Conservation (phyloP, 2,888 invertebrate species). For the Drosophila koepferae region DNA sequence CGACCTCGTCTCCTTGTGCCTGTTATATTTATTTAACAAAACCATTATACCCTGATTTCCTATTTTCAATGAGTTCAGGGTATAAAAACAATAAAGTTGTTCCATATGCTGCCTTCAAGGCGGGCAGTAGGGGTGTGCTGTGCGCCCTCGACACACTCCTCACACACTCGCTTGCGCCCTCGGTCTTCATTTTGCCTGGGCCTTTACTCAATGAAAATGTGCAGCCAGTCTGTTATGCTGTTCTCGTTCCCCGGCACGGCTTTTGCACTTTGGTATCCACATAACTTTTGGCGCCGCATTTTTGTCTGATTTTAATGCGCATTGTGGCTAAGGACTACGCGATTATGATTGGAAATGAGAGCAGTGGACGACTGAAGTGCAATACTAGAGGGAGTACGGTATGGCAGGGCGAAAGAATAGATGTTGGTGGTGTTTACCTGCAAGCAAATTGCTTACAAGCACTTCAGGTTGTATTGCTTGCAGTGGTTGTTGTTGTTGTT, state of each 20-base stretch:
- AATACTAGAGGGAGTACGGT: not conserved
- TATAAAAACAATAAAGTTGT: conserved; percentile 73
- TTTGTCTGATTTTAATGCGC: conserved; percentile 45
- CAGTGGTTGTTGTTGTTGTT: conserved; percentile 7
- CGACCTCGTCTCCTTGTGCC: no score
- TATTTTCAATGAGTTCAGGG: no score
- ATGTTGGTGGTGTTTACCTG: not conserved
- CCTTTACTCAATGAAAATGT: conserved; percentile 79
- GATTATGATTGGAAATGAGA: conserved; percentile 37
- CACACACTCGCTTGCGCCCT: not conserved
- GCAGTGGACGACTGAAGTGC: not conserved
- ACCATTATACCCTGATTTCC: no score
- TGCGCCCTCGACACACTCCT: conserved; percentile 9
- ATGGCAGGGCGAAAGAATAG: not conserved
- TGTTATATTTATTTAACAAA: no score
- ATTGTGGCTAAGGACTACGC: conserved; percentile 42
- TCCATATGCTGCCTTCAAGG: conserved; percentile 62
- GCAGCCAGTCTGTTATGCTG: not conserved
- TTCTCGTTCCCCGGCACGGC: not conserved
- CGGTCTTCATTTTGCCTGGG: conserved; percentile 39
- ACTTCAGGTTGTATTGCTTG: conserved; percentile 29
- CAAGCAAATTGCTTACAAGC: conserved; percentile 43
- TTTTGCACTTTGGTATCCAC: conserved; percentile 57
- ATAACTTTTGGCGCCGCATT: conserved; percentile 61
- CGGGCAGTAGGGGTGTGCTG: conserved; percentile 28